Conservation (phyloP, 2,113 vertebrate genomes). For the Cyanistes caeruleus region DNA sequence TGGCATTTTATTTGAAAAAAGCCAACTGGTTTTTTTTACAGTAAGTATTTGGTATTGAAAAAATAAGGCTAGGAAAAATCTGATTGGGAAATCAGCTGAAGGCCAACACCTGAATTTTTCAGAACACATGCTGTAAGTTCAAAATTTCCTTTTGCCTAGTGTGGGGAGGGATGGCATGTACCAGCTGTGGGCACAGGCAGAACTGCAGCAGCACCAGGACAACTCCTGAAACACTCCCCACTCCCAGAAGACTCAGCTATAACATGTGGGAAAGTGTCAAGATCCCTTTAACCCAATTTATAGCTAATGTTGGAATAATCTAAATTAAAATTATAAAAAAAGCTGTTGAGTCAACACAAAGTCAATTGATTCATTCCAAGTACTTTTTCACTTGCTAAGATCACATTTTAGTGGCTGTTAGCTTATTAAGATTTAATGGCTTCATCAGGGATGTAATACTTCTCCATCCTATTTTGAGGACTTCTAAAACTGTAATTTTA, state of each 20-base stretch:
- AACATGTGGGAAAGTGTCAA: background rate
- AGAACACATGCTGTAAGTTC: background rate
- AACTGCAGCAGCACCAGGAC: background rate
- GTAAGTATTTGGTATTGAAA: background rate
- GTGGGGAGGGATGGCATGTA: background rate
- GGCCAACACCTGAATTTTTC: background rate
- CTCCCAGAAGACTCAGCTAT: background rate
- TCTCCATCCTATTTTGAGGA: background rate
- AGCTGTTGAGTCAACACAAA: background rate
- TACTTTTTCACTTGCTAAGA: background rate
- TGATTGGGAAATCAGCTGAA: background rate
- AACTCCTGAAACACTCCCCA: background rate
- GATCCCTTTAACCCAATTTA: background rate
- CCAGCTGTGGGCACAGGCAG: background rate
- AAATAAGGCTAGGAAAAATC: background rate
- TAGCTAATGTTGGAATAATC: background rate
- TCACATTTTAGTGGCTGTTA: background rate
- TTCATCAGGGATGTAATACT: background rate
- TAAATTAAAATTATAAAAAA: background rate
- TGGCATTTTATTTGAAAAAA: background rate
- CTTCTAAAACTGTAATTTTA: constrained; percentile 19
- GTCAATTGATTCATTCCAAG: constrained; percentile 9
- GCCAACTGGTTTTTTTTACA: background rate
- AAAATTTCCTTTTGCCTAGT: background rate
- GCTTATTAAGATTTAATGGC: background rate